Evolutionary conservation across 2,797 vertebrate species (phyloP), one percentile per base, ranked within the genome.

Genomic region (Pyrocephalus nanus): DNA sequence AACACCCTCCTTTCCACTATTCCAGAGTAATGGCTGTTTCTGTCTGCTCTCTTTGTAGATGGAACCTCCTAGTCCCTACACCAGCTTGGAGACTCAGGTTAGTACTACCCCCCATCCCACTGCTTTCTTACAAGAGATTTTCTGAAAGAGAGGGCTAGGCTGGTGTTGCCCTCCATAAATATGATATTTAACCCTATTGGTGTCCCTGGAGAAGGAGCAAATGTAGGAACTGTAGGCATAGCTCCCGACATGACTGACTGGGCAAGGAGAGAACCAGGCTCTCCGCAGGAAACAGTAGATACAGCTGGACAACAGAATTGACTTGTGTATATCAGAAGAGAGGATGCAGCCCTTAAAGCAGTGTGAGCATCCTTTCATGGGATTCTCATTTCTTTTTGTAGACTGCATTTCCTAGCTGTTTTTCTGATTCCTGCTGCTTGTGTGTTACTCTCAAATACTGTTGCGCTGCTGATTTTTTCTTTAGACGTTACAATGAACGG

Each of bases 21-120:
- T 92, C 2, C 58, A 71, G 86, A 79, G 79, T 88, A 90, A 93
- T 88, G 85, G 71, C 93, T 84, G 6, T 88, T 96, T 88, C 58
- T 93, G 54, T 72, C 91, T 95, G 91, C 74, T 91, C 73, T 92
- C 67, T 88, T 92, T 45, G 55, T 92, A 98, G 97, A 97, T 97
- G 27, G 94, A 96, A 42, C 96, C 96, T 60, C 95, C 96, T 15
- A 97, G 96, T 91, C 97, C 96, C 8, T 95, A 95, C 76, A 96
- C 86, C 71, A 95, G 90, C 87, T 80, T 97, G 91, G 96, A 97
- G 77, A 89, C 93, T 47, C 96, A 97, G 97, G 97, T 97, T 88
- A 97, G 97, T 97, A 54, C 30, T 21, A 21, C 51, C 26, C 62
- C 48, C 23, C 15, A 73, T 11, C 48, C 5, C 58, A 8, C 36